phyloP scores from a whole-genome alignment of 2,113 vertebrate genomes.

The Trematomus loennbergii region DNA sequence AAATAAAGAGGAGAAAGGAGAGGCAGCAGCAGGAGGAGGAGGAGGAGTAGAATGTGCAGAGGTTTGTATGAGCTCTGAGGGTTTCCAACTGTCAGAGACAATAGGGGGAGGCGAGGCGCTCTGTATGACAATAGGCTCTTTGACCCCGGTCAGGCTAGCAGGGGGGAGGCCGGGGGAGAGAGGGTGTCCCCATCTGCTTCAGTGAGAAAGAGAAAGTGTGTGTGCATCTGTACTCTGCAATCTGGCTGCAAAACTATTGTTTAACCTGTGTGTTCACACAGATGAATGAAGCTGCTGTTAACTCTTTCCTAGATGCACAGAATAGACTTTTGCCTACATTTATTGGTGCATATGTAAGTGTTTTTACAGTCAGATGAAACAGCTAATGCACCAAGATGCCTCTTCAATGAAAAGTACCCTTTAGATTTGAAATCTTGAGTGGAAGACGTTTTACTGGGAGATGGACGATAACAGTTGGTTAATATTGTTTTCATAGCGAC shows the following conservation, averaged over 20 bases:
- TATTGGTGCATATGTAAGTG: not conserved
- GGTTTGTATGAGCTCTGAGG: constrained; percentile 77
- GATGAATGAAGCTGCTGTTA: not conserved
- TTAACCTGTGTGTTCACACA: not conserved
- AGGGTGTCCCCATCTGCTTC: constrained; percentile 81
- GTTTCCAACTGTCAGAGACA: constrained; percentile 78
- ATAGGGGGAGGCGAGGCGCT: constrained; percentile 76
- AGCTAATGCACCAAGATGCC: not conserved
- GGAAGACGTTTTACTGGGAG: not conserved
- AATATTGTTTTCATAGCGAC: not conserved
- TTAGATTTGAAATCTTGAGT: not conserved
- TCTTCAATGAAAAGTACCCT: not conserved
- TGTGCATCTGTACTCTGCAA: constrained; percentile 46
- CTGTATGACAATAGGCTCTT: constrained; percentile 84
- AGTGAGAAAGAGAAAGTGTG: constrained; percentile 24
- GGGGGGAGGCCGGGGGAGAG: constrained; percentile 27
- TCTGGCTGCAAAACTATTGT: constrained; percentile 5
- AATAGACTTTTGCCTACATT: not conserved
- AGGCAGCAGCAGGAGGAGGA: constrained; percentile 60
- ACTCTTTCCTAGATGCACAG: not conserved
- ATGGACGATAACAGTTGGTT: not conserved
- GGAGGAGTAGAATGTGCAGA: constrained; percentile 75
- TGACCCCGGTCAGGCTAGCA: constrained; percentile 74
- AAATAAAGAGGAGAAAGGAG: constrained; percentile 66
- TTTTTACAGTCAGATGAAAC: not conserved